Evolutionary conservation across 2,113 vertebrate genomes (phyloP), one percentile per base, ranked within the genome.

Genomic region (Sprattus sprattus): DNA sequence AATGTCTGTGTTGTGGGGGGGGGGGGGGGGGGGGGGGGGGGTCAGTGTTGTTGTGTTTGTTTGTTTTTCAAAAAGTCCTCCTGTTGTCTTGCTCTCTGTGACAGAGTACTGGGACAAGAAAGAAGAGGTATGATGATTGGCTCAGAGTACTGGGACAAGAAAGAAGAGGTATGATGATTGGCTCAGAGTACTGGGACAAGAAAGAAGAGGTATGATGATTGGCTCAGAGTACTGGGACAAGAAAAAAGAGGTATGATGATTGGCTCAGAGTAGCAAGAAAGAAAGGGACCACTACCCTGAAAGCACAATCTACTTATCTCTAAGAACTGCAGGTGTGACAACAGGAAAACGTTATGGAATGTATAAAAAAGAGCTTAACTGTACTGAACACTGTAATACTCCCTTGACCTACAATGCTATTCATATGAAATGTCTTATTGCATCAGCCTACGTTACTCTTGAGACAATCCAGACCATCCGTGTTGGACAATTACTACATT

Each of bases 281-380:
- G 18, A 57, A 16, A 49, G 47, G 22, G 18, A 22, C 54, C 54
- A 60, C 18, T 60, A 4, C 54, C 54, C 54, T 60, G 54, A 20
- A 60, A 60, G 22, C 18, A 20, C 54, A 60, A 20, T 60, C 18
- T 60, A 22, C 18, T 60, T 60, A 60, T 60, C 54, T 60, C 18
- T 57, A 57, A 57, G 52, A 57, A 57, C 52, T 3, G 20, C 54
- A 60, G 54, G 54, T 60, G 54, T 60, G 54, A 60, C 54, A 60
- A 60, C 54, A 22, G 54, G 54, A 20, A 60, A 54, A 60, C 6
- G 20, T 20, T 6, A 22, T 60, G 54, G 54, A 60, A 60, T 60
- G 54, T 60, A 60, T n/a, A 60, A 60, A 57, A 54, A 60, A 60
- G 18, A 60, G 54, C 54, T 60, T 60, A 60, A 60, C 54, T 60